Conservation (phyloP, 2,888 invertebrate genomes). For the Seladonia tumulorum region DNA sequence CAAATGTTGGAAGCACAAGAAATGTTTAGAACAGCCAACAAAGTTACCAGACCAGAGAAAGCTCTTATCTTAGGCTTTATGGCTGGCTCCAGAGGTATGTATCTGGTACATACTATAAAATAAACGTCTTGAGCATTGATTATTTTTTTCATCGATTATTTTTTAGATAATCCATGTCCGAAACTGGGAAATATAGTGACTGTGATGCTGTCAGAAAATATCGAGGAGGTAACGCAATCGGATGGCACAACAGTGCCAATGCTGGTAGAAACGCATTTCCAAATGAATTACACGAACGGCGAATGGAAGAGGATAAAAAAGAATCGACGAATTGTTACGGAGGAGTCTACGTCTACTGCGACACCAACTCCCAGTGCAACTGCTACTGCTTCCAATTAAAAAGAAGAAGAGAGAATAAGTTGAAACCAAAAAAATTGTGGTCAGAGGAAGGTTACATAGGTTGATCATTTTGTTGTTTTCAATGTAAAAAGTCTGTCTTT, state of each 20-base stretch:
- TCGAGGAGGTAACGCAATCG: constrained; percentile 93
- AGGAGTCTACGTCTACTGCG: constrained; percentile 76
- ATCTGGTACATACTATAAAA: not conserved
- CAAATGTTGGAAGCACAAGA: constrained; percentile 99
- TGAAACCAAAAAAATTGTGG: constrained; percentile 21
- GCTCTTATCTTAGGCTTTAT: constrained; percentile 99
- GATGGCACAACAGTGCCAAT: constrained; percentile 93
- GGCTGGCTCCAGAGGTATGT: constrained; percentile 96
- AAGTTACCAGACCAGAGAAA: constrained; percentile 98
- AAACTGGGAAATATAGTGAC: constrained; percentile 98
- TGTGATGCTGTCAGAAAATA: constrained; percentile 96
- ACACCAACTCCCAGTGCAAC: constrained; percentile 73
- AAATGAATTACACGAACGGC: constrained; percentile 99
- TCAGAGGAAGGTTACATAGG: constrained; percentile 30
- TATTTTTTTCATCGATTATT: not conserved
- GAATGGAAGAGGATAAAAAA: constrained; percentile 99
- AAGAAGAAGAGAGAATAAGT: not conserved
- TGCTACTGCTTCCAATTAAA: constrained; percentile 79
- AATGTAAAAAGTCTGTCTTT: constrained; percentile 27
- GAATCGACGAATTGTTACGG: constrained; percentile 89
- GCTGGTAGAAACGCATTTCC: constrained; percentile 97
- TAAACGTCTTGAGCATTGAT: not conserved
- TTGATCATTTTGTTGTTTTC: constrained; percentile 25
- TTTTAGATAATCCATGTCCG: constrained; percentile 97
- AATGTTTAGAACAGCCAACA: constrained; percentile 98